A percentile compares a stretch with the other conserved stretches of the same genome.
Evolutionary conservation across 2,113 vertebrate species (phyloP).

Genomic region (Orientallactaga bullata): DNA sequence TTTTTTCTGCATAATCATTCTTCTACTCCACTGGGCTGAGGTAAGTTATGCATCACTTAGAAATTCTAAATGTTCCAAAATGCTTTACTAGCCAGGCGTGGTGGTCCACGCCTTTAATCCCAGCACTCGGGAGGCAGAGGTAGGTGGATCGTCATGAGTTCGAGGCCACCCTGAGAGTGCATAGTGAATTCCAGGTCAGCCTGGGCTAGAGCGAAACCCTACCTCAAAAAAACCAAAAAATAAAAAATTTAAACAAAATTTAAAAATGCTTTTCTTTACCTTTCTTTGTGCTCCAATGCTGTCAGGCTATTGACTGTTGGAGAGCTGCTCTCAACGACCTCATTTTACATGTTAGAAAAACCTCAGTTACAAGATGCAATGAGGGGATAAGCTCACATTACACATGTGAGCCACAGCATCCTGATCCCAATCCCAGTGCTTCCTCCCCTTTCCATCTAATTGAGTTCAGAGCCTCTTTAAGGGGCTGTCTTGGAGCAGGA

Average conservation of each 20-base stretch:
- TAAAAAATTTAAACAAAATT: not conserved
- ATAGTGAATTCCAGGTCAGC: no score
- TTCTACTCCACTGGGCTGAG: not conserved
- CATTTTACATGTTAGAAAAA: not conserved
- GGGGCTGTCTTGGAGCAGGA: not conserved
- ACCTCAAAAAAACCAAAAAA: no score
- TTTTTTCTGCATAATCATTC: not conserved
- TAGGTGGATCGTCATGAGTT: no score
- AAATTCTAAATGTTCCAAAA: not conserved
- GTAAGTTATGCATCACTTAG: not conserved
- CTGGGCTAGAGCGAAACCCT: no score
- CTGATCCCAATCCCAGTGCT: rapidly evolving
- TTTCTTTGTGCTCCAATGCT: not conserved
- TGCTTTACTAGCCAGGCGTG: no score
- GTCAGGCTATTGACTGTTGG: not conserved
- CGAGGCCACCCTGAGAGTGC: no score
- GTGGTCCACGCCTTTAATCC: no score
- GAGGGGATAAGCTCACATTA: not conserved
- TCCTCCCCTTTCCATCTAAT: not conserved
- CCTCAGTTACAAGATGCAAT: no score
- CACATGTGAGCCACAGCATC: not conserved
- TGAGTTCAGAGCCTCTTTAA: not conserved
- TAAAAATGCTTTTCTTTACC: not conserved
- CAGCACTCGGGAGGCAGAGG: no score
- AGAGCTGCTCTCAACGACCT: not conserved